phyloP scores from a whole-genome alignment of 2,888 invertebrate genomes.

The Rotaria sp. region DNA sequence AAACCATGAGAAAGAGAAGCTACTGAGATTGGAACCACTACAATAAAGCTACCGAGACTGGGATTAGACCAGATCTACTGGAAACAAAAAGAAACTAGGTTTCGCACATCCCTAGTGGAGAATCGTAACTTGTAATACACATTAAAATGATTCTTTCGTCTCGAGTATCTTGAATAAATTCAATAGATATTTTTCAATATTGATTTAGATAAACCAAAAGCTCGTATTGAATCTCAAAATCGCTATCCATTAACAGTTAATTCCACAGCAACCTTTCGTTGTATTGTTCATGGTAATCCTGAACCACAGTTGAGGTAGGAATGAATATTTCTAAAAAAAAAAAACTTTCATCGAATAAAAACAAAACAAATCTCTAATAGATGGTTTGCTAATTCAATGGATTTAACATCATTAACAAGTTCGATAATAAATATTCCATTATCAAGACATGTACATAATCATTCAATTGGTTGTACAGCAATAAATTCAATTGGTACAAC shows the following conservation, averaged over 20 bases:
- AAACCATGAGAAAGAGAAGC: too few relatives aligned
- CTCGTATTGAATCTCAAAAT: conserved; percentile 24
- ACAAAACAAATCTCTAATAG: not conserved
- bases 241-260: not conserved
- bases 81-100: too few relatives aligned
- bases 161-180: too few relatives aligned
- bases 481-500: conserved; percentile 5
- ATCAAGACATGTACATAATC: conserved; percentile 8
- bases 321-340: too few relatives aligned
- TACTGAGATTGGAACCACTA: too few relatives aligned
- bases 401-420: not conserved
- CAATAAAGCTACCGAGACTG: too few relatives aligned
- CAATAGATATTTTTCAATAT: not conserved
- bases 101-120: too few relatives aligned
- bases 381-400: conserved; percentile 16
- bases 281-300: conserved; percentile 26
- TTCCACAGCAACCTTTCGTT: conserved; percentile 3
- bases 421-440: not conserved
- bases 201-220: conserved; percentile 11
- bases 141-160: too few relatives aligned
- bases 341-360: not conserved
- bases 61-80: too few relatives aligned
- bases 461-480: conserved; percentile 5
- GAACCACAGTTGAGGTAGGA: not conserved
- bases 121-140: too few relatives aligned